Base-by-base conservation (phyloP, 2,113 vertebrate species). In the Macquaria australasica region DNA sequence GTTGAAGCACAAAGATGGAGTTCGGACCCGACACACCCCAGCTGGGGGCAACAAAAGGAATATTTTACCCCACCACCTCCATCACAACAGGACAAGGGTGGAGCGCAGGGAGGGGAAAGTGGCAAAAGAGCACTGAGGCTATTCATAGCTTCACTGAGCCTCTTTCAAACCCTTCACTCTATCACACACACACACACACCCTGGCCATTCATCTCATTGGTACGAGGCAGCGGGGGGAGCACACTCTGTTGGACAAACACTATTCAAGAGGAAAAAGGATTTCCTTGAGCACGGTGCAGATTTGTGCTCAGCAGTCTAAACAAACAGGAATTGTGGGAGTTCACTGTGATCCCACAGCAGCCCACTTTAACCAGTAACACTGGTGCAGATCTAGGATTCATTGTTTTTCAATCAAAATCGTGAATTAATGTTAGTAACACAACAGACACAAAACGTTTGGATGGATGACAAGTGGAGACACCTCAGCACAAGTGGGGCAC, bases 211-310 rank as follows among this genome's bases (percentile, higher is more conserved):
- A 82, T 4, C 23, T 66, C 53, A 58, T 4, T 37, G 55, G 48
- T 73, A 45, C 34, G 2, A 74, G 66, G 45, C 83, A 41, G 82
- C 0, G 9, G 60, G 8, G 37, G 60, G 20, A 0, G 25, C 34
- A 67, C 20, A 43, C 23, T 25, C 31, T 39, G 58, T 9, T 23
- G 11, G 83, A 88, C 80, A 79, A 79, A 82, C 77, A 59, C 16
- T 10, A 50, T 72, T 69, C 66, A 79, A 3, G 67, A 78, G 88
- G 88, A 89, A 91, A 89, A 75, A 89, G 88, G 89, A 91, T 92
- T 93, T 91, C 88, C 87, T 93, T 72, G 23, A 84, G 82, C 34
- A 0, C 18, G 18, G 34, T 12, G 67, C 70, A 84, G 77, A 69
- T 78, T 16, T 76, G 77, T 28, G 60, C 79, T 83, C 41, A 66